Evolutionary conservation across 2,113 vertebrate genomes (phyloP).

Genomic region (Narcine bancroftii): DNA sequence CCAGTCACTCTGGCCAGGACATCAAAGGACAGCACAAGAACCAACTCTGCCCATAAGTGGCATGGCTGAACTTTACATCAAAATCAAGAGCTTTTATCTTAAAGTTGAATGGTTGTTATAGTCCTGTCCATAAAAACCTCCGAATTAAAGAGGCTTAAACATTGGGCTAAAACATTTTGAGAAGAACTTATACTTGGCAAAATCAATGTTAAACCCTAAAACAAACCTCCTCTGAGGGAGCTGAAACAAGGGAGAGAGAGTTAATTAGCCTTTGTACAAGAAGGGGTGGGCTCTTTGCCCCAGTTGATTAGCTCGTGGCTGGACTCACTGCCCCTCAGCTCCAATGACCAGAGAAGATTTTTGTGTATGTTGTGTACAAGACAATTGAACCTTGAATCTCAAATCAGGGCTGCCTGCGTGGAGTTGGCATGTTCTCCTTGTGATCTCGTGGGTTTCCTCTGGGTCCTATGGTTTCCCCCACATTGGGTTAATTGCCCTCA

Average conservation of each 20-base stretch:
- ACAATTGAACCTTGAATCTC: no score
- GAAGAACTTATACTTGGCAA: not conserved
- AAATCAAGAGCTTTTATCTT: not conserved
- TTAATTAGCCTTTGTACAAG: not conserved
- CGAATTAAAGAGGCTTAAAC: not conserved
- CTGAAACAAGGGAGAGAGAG: not conserved
- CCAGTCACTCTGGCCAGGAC: not conserved
- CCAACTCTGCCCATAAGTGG: not conserved
- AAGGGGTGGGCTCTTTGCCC: not conserved
- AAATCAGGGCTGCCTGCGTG: no score
- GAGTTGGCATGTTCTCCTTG: no score
- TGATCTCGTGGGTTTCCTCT: no score
- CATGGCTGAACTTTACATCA: not conserved
- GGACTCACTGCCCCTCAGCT: not conserved
- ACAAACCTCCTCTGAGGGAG: no score
- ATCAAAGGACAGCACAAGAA: not conserved
- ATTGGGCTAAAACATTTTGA: not conserved
- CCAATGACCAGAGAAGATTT: no score
- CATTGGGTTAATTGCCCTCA: no score
- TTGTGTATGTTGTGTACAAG: no score
- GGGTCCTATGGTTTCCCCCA: no score
- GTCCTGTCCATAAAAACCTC: not conserved
- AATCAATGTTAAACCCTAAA: not conserved
- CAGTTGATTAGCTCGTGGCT: not conserved
- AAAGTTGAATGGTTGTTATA: not conserved